These are phyloP conservation scores for Rhinolophus ferrumequinum DNA, from an alignment of 2,113 vertebrate genomes.

Conservation along the genomic window DNA sequence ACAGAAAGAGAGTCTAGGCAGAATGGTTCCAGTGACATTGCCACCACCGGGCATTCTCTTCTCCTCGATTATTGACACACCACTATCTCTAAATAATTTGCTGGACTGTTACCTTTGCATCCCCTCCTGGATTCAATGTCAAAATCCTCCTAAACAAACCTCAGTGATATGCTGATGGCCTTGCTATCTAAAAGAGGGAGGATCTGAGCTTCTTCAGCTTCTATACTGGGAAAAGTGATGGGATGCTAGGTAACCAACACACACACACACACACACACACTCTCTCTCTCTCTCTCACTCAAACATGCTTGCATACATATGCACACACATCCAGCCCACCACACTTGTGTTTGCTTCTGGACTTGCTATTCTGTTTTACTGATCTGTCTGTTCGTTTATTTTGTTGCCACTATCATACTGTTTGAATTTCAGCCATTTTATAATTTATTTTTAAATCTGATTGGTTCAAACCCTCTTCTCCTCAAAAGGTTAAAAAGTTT, in stretches of 20 bases:
- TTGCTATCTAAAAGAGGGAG: neutral
- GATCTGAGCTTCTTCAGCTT: neutral
- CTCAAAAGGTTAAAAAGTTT: neutral
- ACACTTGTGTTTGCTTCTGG: neutral
- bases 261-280: neutral
- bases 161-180: neutral
- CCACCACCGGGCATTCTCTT: neutral
- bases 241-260: neutral
- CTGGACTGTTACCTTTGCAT: neutral
- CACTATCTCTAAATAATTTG: neutral
- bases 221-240: neutral
- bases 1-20: neutral
- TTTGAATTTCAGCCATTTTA: constrained; percentile 16
- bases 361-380: constrained; percentile 17
- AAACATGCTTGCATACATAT: too few relatives aligned
- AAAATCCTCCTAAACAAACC: neutral
- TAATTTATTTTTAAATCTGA: constrained; percentile 32
- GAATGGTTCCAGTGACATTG: neutral
- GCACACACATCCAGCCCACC: too few relatives aligned
- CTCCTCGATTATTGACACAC: neutral
- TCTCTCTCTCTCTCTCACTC: too few relatives aligned
- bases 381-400: neutral
- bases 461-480: neutral
- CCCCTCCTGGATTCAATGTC: neutral
- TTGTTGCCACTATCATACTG: neutral